Percentiles rank a stretch among this genome's conserved stretches.
These are phyloP conservation scores for Trinorchestia longiramus DNA, from an alignment of 1,140 invertebrate genomes.

Conservation along the genomic window DNA sequence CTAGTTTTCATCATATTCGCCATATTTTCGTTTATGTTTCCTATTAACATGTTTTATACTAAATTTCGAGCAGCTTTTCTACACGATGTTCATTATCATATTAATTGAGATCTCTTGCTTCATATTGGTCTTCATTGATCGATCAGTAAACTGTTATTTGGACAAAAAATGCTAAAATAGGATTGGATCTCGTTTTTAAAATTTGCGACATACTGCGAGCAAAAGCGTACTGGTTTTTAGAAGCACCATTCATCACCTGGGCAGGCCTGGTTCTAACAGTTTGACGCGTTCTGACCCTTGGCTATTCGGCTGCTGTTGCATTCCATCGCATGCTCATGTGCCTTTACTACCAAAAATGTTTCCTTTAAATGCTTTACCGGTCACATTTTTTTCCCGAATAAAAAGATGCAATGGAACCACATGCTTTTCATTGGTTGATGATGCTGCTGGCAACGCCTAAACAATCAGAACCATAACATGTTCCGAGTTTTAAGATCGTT, in stretches of 20 bases:
- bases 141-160: neutral
- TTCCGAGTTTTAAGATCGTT: no score
- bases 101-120: neutral
- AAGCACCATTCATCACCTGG: neutral
- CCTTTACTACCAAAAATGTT: no score
- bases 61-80: neutral
- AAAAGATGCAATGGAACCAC: no score
- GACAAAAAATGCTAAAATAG: neutral
- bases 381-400: no score
- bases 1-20: no score
- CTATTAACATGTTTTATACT: no score
- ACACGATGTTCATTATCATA: neutral
- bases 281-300: neutral
- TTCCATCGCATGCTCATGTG: no score
- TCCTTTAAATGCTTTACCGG: no score
- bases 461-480: no score
- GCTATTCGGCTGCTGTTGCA: neutral
- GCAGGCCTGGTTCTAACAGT: neutral
- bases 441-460: no score
- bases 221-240: neutral
- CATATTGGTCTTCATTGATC: neutral
- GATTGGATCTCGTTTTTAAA: neutral
- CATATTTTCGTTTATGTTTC: no score
- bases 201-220: neutral
- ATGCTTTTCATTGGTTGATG: no score